These are phyloP conservation scores for Apodemia hepburni DNA, from an alignment of 2,888 invertebrate genomes.

Conservation along the genomic window DNA sequence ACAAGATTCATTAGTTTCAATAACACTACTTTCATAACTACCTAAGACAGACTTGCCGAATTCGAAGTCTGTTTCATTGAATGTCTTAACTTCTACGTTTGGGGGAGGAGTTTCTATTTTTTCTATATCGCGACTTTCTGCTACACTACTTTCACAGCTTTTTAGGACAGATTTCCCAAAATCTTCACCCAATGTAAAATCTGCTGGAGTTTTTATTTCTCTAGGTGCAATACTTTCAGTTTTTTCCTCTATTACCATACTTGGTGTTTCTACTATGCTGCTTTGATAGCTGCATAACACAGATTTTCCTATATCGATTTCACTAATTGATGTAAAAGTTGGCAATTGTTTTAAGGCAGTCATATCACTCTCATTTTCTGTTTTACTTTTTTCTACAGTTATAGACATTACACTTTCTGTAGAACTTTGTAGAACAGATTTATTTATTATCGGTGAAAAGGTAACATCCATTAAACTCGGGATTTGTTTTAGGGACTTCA, in stretches of 20 bases:
- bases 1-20: slow-evolving; percentile 19
- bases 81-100: slow-evolving; percentile 36
- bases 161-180: slow-evolving; percentile 53
- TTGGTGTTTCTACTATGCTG: slow-evolving; percentile 45
- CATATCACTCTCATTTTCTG: slow-evolving; percentile 33
- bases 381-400: slow-evolving; percentile 40
- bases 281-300: slow-evolving; percentile 60
- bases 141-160: slow-evolving; percentile 34
- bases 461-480: slow-evolving; percentile 59
- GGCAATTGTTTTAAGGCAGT: slow-evolving; percentile 44
- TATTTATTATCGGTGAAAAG: slow-evolving; percentile 64
- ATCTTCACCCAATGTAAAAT: slow-evolving; percentile 51
- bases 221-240: slow-evolving; percentile 20
- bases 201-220: slow-evolving; percentile 44
- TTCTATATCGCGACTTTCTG: slow-evolving; percentile 35
- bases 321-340: slow-evolving; percentile 51
- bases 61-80: slow-evolving; percentile 45
- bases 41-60: slow-evolving; percentile 50
- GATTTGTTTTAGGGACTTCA: slow-evolving; percentile 51
- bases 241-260: slow-evolving; percentile 38
- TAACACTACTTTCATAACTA: slow-evolving; percentile 50
- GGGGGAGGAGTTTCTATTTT: slow-evolving; percentile 21
- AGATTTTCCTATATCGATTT: slow-evolving; percentile 52
- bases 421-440: slow-evolving; percentile 60
- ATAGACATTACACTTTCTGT: slow-evolving; percentile 47